Conservation (phyloP, 2,797 vertebrate species). For the Furcifer pardalis region DNA sequence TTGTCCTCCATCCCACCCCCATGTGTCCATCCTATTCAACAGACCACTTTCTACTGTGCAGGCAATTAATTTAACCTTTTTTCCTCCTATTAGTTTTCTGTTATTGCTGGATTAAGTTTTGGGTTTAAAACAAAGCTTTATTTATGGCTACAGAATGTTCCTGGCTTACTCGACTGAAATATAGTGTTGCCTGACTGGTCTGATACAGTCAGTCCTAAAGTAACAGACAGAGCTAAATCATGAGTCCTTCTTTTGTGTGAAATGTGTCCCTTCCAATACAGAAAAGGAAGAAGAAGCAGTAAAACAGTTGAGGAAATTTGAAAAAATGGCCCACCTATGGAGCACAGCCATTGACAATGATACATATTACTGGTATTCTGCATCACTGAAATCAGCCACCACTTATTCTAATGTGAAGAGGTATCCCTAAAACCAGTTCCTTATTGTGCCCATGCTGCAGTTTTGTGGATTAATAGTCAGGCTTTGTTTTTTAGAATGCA, state of each 20-base stretch:
- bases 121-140: not conserved
- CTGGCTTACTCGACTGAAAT: not conserved
- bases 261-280: not conserved
- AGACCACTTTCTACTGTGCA: not conserved
- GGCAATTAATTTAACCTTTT: not conserved
- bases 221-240: not conserved
- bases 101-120: not conserved
- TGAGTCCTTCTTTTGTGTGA: not conserved
- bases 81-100: not conserved
- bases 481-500: not conserved
- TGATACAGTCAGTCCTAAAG: not conserved
- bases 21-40: not conserved
- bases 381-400: no score
- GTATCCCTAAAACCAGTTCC: not conserved
- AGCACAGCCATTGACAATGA: not conserved
- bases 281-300: no score
- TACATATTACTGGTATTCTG: not conserved
- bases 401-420: not conserved
- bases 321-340: not conserved
- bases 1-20: no score
- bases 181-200: not conserved
- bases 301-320: no score
- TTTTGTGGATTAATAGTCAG: not conserved
- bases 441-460: not conserved
- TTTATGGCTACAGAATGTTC: not conserved